These are phyloP conservation scores for Magallana ariakensis DNA, from an alignment of 1,140 invertebrate species.

Conservation along the genomic window DNA sequence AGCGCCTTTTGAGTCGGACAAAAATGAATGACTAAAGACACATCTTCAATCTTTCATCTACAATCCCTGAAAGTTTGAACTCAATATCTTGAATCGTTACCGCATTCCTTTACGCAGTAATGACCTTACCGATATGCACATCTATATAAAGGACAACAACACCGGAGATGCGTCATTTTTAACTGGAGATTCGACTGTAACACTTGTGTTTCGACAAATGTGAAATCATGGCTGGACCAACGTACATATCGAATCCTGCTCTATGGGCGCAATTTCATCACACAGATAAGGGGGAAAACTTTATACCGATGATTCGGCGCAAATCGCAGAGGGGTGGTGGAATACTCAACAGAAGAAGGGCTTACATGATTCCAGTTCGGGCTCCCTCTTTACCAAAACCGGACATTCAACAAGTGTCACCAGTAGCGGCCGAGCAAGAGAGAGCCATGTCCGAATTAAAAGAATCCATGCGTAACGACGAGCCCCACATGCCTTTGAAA, in stretches of 20 bases:
- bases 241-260: slow-evolving; percentile 33
- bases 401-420: slow-evolving; percentile 22
- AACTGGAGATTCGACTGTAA: slow-evolving; percentile 13
- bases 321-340: slow-evolving; percentile 41
- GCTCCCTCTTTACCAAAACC: neutral
- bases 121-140: slow-evolving; percentile 17
- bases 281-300: slow-evolving; percentile 15
- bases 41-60: too few relatives aligned
- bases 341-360: slow-evolving; percentile 5
- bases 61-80: too few relatives aligned
- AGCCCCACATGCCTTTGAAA: slow-evolving; percentile 39
- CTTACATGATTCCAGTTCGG: neutral
- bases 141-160: slow-evolving; percentile 45
- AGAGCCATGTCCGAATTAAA: slow-evolving; percentile 42
- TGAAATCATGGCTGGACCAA: slow-evolving; percentile 21
- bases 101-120: slow-evolving; percentile 20
- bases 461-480: slow-evolving; percentile 28
- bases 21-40: too few relatives aligned
- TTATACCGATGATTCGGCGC: slow-evolving; percentile 2
- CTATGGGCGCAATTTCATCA: slow-evolving; percentile 42
- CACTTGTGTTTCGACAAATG: slow-evolving; percentile 1
- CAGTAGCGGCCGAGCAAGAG: slow-evolving; percentile 30
- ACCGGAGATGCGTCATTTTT: slow-evolving; percentile 28
- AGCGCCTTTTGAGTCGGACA: too few relatives aligned
- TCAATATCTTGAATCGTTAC: too few relatives aligned